Conservation (phyloP, 2,888 invertebrate species). For the Meteorus colon region DNA sequence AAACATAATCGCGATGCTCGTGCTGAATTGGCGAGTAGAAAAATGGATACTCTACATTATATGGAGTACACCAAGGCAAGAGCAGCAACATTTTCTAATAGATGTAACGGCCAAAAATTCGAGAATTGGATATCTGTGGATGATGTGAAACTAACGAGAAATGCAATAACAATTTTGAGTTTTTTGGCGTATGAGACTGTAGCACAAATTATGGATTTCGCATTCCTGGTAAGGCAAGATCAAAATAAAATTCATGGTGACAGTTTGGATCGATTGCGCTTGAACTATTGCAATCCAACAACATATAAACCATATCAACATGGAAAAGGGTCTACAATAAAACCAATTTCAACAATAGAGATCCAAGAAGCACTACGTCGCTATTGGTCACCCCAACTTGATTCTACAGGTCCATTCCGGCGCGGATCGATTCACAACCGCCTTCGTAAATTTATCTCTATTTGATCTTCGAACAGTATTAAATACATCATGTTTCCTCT, state of each 20-base stretch:
- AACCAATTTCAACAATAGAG: constrained; percentile 85
- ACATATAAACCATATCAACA: constrained; percentile 70
- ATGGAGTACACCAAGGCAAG: constrained; percentile 87
- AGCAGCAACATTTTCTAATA: constrained; percentile 81
- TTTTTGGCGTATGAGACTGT: constrained; percentile 94
- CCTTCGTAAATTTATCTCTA: constrained; percentile 64
- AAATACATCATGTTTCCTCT: background rate
- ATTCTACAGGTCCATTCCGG: constrained; percentile 69
- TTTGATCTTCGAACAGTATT: constrained; percentile 14
- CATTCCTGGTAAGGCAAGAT: constrained; percentile 87
- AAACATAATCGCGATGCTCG: constrained; percentile 77
- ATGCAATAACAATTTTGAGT: constrained; percentile 85
- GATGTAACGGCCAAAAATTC: constrained; percentile 72
- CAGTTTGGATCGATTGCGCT: constrained; percentile 80
- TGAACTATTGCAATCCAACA: constrained; percentile 78
- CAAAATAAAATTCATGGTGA: constrained; percentile 80
- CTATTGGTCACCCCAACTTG: constrained; percentile 79
- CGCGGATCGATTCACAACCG: constrained; percentile 65
- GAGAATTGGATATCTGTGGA: constrained; percentile 68
- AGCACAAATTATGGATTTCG: constrained; percentile 90
- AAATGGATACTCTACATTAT: constrained; percentile 77
- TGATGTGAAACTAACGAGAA: constrained; percentile 77
- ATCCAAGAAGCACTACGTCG: constrained; percentile 88
- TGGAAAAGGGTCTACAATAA: constrained; percentile 75
- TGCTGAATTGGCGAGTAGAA: constrained; percentile 75